Evolutionary conservation across 1,140 invertebrate genomes (phyloP), one percentile per base, ranked within the genome.

Genomic region (Megathymus violae): DNA sequence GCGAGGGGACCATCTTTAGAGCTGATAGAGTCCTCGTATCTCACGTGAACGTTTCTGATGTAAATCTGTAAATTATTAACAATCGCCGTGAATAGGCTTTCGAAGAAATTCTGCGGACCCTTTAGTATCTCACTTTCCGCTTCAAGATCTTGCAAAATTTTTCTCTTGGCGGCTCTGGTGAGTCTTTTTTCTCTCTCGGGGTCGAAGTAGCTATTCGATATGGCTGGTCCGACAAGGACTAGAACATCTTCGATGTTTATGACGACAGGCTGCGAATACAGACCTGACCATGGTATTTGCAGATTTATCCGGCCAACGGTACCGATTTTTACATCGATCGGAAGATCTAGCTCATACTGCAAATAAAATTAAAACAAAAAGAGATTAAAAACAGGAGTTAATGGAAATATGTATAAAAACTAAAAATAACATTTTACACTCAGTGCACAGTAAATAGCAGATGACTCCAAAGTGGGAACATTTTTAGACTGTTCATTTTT

Each of bases 1-100:
- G 95, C 94, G 75, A 96, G 91, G 5, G 95, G 93, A 36, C 93
- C 93, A 60, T 94, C 93, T 22, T 92, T 93, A 48, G 94, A 94
- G 46, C 93, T 93, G 63, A 95, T 89, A 11, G 93, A 93, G 80
- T 97, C 96, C 80, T 97, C 96, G 73, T 97, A 97, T 71, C 96
- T 92, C 46, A 97, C 93, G 83, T 97, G 96, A 48, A 97, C 93
- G 82, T 96, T 96, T 46, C 94, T 94, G 9, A 97, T 92, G 61
- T 94, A 95, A 22, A 97, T 94, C 91, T 97, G 96, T 38, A 97
- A 91, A 84, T 96, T 96, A 82, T 96, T 96, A 54, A 96, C 91
- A 6, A 96, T 93, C 11, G 95, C 95, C 11, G 95, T 94, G 41
- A 95, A 91, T 38, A 97, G 82, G 78, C 94, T 95, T 81, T 96